Conservation (phyloP, 2,888 invertebrate species). For the Lasioglossum calceatum region DNA sequence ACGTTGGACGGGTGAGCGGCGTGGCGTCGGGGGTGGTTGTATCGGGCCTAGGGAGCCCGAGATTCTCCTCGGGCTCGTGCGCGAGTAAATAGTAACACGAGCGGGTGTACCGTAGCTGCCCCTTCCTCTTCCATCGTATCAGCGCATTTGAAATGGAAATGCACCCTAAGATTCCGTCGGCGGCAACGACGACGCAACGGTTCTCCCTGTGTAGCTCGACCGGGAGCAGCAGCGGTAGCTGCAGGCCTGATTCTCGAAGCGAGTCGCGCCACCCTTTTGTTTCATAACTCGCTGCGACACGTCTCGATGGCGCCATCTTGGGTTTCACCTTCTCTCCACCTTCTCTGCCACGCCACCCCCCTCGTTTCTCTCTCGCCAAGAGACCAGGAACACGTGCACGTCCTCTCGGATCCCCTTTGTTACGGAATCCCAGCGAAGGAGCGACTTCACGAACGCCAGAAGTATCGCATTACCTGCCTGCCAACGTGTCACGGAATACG, state of each 20-base stretch:
- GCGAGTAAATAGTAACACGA: constrained; percentile 56
- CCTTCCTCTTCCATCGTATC: constrained; percentile 39
- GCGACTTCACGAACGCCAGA: constrained; percentile 53
- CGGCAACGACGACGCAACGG: constrained; percentile 20
- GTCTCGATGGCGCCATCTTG: constrained; percentile 75
- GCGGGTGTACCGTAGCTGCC: constrained; percentile 46
- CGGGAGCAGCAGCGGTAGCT: neutral
- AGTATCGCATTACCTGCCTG: constrained; percentile 69
- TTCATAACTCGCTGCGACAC: constrained; percentile 77
- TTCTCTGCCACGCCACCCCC: neutral
- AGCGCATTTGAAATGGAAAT: constrained; percentile 78
- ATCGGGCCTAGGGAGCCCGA: constrained; percentile 17
- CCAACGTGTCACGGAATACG: constrained; percentile 61
- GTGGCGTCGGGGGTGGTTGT: neutral
- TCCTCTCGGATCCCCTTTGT: constrained; percentile 41
- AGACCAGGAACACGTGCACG: constrained; percentile 15
- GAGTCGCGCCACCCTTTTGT: constrained; percentile 67
- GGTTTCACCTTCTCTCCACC: constrained; percentile 58
- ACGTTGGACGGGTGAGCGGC: neutral
- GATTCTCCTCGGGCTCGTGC: constrained; percentile 19
- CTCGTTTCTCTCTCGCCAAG: constrained; percentile 2
- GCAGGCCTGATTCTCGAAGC: neutral
- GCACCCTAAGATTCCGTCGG: constrained; percentile 67
- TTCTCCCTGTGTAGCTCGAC: constrained; percentile 6
- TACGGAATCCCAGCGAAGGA: constrained; percentile 44